Conservation (phyloP, 92 coral and sea anemone genomes). For the Metridium senile region DNA sequence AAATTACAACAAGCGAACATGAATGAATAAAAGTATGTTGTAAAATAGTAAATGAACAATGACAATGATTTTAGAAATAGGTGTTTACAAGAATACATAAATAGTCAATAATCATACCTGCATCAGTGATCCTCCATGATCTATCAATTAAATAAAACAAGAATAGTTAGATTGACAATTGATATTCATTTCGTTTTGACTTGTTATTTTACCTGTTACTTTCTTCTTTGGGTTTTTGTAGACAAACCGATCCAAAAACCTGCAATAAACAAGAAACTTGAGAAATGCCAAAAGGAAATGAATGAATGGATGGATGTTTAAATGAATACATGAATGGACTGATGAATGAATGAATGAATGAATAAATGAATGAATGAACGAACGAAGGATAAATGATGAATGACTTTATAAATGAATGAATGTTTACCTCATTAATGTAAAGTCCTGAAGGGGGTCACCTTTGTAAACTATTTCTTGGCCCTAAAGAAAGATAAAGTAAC, state of each 20-base stretch:
- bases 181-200: too few relatives aligned
- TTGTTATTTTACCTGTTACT: slow-evolving; percentile 59
- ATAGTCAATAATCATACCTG: too few relatives aligned
- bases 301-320: neutral
- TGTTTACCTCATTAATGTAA: slow-evolving; percentile 97
- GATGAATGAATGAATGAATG: slow-evolving; percentile 8
- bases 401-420: neutral
- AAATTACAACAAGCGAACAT: neutral
- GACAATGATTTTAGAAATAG: neutral
- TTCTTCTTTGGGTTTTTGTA: slow-evolving; percentile 96
- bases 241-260: slow-evolving; percentile 93
- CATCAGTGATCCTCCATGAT: too few relatives aligned
- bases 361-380: neutral
- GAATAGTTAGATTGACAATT: neutral
- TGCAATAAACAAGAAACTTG: slow-evolving; percentile 13
- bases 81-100: too few relatives aligned
- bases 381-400: neutral
- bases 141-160: slow-evolving; percentile 20
- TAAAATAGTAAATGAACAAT: neutral
- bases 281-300: neutral
- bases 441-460: slow-evolving; percentile 95
- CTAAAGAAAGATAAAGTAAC: slow-evolving; percentile 43
- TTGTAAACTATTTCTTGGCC: slow-evolving; percentile 73
- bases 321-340: neutral
- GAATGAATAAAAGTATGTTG: neutral